Evolutionary conservation across 2,797 vertebrate genomes (phyloP), one percentile per base, ranked within the genome.

Genomic region (Acanthurus lineatus): DNA sequence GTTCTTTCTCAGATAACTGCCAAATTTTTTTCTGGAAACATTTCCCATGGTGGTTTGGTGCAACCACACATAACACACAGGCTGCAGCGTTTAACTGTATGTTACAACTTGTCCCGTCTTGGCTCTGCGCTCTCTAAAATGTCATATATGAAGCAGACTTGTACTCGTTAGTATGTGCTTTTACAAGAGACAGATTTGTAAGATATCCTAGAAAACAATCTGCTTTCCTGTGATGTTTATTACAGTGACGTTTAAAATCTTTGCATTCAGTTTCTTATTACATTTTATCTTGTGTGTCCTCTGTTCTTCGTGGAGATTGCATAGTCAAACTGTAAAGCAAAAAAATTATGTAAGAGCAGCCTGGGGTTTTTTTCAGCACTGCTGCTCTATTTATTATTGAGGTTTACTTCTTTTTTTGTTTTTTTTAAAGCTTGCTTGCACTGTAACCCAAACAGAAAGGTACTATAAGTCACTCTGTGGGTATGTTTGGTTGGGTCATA

Each of bases 291-390:
- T 1, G 1, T 3, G 38, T 40, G 6, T 40, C 9, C 9, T 40
- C 5, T 40, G 40, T 40, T 40, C 10, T 32, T 32, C 28, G 4
- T 32, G 28, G 28, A 4, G 28, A 32, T 32, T 32, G 28, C 28
- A 40, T 40, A 40, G 66, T 15, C 3, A 7, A 52, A 60, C 56
- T 77, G 16, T 48, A 64, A 56, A 73, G 63, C 44, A 35, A n/a
- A 25, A n/a, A 25, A 9, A 65, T 79, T 68, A 73, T 58, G 59
- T 81, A 77, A 77, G 57, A 73, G 67, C 48, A 61, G 57, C 79
- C 73, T 54, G 42, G 59, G 65, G 83, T 62, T 77, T 62, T 77
- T 62, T 69, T 17, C 62, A 76, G 76, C 74, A 7, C 57, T 65
- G 60, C 65, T 17, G 44, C 38, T 73, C 58, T 65, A 3, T 67